A percentile compares a stretch with the other conserved stretches of the same genome.
phyloP scores from a whole-genome alignment of 2,113 vertebrate species.

The Mus spicilegus region DNA sequence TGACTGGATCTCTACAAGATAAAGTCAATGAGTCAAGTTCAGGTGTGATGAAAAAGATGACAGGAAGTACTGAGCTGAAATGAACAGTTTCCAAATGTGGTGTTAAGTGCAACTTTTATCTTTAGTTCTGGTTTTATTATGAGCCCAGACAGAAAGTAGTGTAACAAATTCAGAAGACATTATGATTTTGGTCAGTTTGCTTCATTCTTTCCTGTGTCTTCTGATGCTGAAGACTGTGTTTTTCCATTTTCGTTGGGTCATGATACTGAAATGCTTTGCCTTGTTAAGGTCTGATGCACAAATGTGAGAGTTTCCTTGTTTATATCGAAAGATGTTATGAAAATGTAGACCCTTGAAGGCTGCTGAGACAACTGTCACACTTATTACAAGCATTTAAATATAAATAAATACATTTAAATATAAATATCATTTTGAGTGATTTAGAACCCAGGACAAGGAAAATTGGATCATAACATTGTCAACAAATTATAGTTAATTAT shows the following conservation, averaged over 20 bases:
- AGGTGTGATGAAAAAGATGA: conserved; percentile 7
- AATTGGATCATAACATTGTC: conserved; percentile 2
- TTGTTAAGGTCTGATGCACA: background rate
- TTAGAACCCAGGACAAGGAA: background rate
- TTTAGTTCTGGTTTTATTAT: background rate
- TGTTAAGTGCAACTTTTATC: background rate
- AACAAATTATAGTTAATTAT: background rate
- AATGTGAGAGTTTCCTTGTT: background rate
- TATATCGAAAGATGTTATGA: background rate
- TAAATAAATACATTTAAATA: background rate
- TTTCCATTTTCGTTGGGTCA: background rate
- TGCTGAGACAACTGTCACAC: background rate
- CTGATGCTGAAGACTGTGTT: background rate
- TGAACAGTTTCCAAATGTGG: background rate
- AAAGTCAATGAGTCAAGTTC: background rate
- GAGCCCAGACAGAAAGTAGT: background rate
- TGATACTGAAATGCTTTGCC: background rate
- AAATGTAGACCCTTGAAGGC: background rate
- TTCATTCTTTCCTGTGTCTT: background rate
- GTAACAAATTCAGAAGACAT: background rate
- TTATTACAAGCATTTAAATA: conserved; percentile 12
- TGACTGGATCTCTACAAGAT: background rate
- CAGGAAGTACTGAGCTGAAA: background rate
- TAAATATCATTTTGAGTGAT: conserved; percentile 7
- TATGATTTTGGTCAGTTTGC: background rate